phyloP scores from a whole-genome alignment of 1,140 invertebrate genomes.

The Drosophila nasuta region DNA sequence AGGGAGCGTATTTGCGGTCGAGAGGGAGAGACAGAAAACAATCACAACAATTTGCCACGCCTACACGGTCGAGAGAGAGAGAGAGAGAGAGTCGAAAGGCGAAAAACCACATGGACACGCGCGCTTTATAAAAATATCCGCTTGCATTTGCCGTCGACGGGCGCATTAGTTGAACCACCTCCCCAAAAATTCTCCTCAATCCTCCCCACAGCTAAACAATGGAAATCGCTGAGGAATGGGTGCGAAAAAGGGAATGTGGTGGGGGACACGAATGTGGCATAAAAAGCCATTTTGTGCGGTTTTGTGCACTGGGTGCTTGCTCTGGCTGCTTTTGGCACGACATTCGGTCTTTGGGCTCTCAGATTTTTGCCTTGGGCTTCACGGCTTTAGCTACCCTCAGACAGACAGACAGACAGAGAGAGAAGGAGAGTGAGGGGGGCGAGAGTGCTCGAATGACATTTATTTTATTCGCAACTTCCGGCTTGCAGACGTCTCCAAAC shows the following conservation, averaged over 20 bases:
- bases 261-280: conserved; percentile 51
- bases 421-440: not conserved
- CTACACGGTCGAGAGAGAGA: conserved; percentile 41
- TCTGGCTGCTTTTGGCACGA: conserved; percentile 1
- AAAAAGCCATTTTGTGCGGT: conserved; percentile 81
- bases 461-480: conserved; percentile 81
- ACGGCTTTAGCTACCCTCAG: conserved; percentile 12
- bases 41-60: conserved; percentile 82
- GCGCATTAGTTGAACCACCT: conserved; percentile 43
- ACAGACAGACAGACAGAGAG: too few relatives aligned
- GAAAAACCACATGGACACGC: conserved; percentile 73
- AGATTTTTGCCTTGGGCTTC: conserved; percentile 8
- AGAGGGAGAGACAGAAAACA: conserved; percentile 52
- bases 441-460: conserved; percentile 64
- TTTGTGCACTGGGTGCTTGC: conserved; percentile 25
- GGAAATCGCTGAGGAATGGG: conserved; percentile 20
- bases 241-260: not conserved
- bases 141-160: conserved; percentile 45
- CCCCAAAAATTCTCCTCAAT: not conserved
- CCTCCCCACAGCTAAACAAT: conserved; percentile 36
- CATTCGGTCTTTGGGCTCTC: not conserved
- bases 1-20: not conserved
- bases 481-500: conserved; percentile 77
- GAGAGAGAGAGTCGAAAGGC: not conserved
- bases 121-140: conserved; percentile 52